phyloP scores from a whole-genome alignment of 2,888 invertebrate genomes.

The Serrognathus titanus region DNA sequence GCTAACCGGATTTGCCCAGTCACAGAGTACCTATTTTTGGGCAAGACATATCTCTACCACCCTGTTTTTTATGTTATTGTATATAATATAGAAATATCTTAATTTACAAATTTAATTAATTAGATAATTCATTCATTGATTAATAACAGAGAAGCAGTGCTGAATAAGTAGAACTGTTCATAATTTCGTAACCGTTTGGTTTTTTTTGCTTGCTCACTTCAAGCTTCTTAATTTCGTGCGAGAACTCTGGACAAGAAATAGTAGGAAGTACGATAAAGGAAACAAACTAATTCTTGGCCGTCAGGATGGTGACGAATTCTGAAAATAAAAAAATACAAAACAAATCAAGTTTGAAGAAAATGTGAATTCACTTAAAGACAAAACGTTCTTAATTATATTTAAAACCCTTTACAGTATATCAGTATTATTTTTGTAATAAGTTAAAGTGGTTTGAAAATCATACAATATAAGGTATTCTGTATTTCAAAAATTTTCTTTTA shows the following conservation, averaged over 20 bases:
- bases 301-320: constrained; percentile 83
- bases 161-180: not conserved
- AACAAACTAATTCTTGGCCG: constrained; percentile 70
- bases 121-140: too few species aligned
- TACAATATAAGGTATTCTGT: too few species aligned
- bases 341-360: too few species aligned
- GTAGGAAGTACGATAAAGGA: not conserved
- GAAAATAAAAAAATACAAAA: constrained; percentile 41
- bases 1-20: too few species aligned
- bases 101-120: not conserved
- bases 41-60: not conserved
- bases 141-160: not conserved
- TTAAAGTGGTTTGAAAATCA: too few species aligned
- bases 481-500: too few species aligned
- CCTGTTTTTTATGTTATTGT: not conserved
- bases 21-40: not conserved
- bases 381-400: too few species aligned
- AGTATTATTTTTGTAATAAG: too few species aligned
- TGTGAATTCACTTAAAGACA: too few species aligned
- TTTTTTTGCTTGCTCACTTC: not conserved
- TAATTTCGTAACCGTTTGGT: not conserved
- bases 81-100: not conserved
- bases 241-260: too few species aligned
- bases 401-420: too few species aligned
- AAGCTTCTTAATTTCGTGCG: not conserved